A percentile compares a stretch with the other conserved stretches of the same genome.
Evolutionary conservation across 2,797 vertebrate genomes (phyloP).

Genomic region (Carcharodon carcharias): DNA sequence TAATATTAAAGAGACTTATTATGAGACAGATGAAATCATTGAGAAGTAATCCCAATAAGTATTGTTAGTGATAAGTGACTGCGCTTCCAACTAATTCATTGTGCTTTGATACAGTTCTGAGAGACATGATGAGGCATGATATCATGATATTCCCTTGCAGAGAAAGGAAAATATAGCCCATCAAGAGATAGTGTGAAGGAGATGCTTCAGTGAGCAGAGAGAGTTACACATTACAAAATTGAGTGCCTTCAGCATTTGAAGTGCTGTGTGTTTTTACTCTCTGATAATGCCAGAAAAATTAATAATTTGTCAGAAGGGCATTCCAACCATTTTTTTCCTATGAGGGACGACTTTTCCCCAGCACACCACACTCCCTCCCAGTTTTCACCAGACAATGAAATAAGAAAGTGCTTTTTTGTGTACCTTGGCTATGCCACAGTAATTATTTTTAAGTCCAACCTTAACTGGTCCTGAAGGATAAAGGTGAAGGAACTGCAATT

Average conservation of each 20-base stretch:
- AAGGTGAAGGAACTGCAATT: neutral
- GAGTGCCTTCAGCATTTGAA: slow-evolving; percentile 2
- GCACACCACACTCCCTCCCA: neutral
- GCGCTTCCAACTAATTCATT: neutral
- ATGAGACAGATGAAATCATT: neutral
- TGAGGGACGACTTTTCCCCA: neutral
- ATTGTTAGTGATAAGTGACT: neutral
- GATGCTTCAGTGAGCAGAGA: neutral
- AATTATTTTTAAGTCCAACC: neutral
- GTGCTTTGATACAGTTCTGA: neutral
- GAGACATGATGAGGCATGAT: neutral
- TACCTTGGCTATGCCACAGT: neutral
- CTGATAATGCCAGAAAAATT: neutral
- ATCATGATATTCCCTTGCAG: neutral
- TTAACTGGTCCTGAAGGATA: neutral
- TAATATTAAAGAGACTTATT: neutral
- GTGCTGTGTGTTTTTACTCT: neutral
- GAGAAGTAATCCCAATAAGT: neutral
- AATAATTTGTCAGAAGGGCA: slow-evolving; percentile 7
- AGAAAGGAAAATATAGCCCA: neutral
- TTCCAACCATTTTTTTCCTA: slow-evolving; percentile 19
- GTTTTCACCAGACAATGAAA: neutral
- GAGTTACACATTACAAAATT: neutral
- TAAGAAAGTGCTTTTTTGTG: neutral
- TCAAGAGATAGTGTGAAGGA: neutral